Evolutionary conservation across 2,797 vertebrate genomes (phyloP), one percentile per base, ranked within the genome.

Genomic region (Pampus argenteus): DNA sequence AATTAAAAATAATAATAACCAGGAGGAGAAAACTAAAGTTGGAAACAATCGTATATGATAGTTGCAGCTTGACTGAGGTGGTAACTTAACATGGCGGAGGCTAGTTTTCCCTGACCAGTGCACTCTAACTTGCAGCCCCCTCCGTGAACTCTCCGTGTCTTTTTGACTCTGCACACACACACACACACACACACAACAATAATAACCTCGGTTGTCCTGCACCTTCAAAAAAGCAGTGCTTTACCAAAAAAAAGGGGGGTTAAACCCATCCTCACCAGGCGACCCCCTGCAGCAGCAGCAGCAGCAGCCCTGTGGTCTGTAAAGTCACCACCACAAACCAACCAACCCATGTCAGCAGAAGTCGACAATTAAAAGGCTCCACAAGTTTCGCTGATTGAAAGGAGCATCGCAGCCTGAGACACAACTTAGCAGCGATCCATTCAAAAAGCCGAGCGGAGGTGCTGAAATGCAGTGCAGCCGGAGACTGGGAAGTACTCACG

Each of bases 81-180:
- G 71, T 65, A 81, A 73, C 15, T 68, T 64, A 90, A 91, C 88
- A 92, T 93, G 90, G 90, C 91, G 90, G 88, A 86, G 83, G 63
- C 44, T 23, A 68, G 15, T 26, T 54, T 49, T 20, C 47, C 57
- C 60, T 44, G 69, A 61, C 59, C 82, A 65, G 73, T 63, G 74
- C 62, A 50, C 63, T 28, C 61, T 9, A 61, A 75, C 61, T 74
- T 52, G 26, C 74, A 66, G 73, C 78, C 62, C 25, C 73, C 10
- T 66, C 66, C 48, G 59, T 80, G 62, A 88, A 91, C 85, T 90
- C 86, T 57, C 73, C 78, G 8, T 49, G 80, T 70, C 71, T 70
- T 23, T 63, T 18, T 59, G 60, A 73, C 74, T 77, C 62, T 2
- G 69, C 87, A 73, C 63, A 52, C 61, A 42, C 65, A 50, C 54